These are phyloP conservation scores for Alauda arvensis DNA, from an alignment of 2,797 vertebrate genomes.

Conservation along the genomic window DNA sequence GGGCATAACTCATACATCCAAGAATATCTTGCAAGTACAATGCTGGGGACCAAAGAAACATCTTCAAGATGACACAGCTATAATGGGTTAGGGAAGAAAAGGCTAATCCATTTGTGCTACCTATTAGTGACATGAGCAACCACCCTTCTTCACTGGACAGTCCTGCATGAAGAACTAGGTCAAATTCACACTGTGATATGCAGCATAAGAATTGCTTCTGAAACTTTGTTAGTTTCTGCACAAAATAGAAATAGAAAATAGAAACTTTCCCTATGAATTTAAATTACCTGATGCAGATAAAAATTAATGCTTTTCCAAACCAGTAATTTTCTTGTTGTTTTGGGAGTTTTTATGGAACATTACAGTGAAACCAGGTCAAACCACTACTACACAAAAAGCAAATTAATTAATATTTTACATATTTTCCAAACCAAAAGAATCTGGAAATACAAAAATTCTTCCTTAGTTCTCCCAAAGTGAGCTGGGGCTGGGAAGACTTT, in stretches of 20 bases:
- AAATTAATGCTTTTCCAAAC: not conserved
- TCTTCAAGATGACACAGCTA: not conserved
- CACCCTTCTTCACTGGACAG: not conserved
- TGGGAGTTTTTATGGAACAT: not conserved
- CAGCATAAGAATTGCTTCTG: not conserved
- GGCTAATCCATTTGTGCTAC: not conserved
- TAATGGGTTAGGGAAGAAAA: not conserved
- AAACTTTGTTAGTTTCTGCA: not conserved
- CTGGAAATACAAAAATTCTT: not conserved
- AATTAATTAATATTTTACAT: not conserved
- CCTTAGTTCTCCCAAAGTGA: not conserved
- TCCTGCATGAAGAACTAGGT: not conserved
- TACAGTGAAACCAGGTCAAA: not conserved
- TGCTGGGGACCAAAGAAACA: not conserved
- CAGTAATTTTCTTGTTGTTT: not conserved
- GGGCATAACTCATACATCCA: fast-evolving
- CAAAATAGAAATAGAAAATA: not conserved
- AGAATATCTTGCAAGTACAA: not conserved
- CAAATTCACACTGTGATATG: not conserved
- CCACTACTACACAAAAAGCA: not conserved
- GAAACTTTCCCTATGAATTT: not conserved
- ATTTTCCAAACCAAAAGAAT: not conserved
- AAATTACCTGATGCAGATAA: not conserved
- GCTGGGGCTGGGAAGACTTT: not conserved
- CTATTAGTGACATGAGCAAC: not conserved